These are phyloP conservation scores for Pegoplata infirma DNA, from an alignment of 2,888 invertebrate species.

Conservation along the genomic window DNA sequence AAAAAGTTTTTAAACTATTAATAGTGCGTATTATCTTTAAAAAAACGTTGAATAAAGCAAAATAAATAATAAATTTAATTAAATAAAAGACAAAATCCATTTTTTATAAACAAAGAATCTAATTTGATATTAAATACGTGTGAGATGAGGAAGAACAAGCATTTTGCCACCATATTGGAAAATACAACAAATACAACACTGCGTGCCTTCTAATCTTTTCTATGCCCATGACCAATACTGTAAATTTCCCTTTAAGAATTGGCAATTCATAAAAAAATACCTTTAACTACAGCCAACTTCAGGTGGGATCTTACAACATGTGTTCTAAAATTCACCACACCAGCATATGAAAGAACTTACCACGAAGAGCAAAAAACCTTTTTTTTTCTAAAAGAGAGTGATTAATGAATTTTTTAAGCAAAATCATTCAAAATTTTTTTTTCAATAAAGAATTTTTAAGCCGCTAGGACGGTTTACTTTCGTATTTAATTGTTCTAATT, in stretches of 20 bases:
- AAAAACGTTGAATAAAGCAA: too few relatives aligned
- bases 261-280: neutral
- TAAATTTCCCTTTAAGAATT: neutral
- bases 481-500: constrained; percentile 8
- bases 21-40: too few relatives aligned
- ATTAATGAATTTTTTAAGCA: constrained; percentile 28
- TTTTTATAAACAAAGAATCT: too few relatives aligned
- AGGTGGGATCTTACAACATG: constrained; percentile 25
- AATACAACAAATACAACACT: too few relatives aligned
- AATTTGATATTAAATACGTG: too few relatives aligned
- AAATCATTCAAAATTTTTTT: constrained; percentile 33
- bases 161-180: too few relatives aligned
- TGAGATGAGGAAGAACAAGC: too few relatives aligned
- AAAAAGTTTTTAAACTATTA: too few relatives aligned
- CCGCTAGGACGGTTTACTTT: constrained; percentile 6
- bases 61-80: too few relatives aligned
- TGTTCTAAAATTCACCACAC: constrained; percentile 46
- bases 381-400: constrained; percentile 10
- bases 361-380: constrained; percentile 14
- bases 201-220: too few relatives aligned
- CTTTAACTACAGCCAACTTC: constrained; percentile 57
- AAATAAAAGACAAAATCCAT: too few relatives aligned
- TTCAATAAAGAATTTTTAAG: constrained; percentile 28
- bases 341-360: constrained; percentile 5
- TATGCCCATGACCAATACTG: too few relatives aligned